Percentiles rank a stretch among this genome's conserved stretches.
Evolutionary conservation across 2,888 invertebrate species (phyloP).

Genomic region (Agrilus mali): DNA sequence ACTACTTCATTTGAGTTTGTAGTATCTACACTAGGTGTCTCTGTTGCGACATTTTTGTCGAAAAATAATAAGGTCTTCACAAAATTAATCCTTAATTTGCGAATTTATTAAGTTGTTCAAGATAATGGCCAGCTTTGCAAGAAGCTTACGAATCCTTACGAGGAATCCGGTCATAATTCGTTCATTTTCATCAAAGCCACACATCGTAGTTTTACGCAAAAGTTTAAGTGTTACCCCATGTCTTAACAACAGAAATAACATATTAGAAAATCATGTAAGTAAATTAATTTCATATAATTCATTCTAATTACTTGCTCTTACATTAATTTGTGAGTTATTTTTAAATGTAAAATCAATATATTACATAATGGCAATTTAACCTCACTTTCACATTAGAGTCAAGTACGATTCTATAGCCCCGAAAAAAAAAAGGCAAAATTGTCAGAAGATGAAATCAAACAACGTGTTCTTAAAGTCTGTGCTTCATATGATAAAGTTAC

Average conservation of each 20-base stretch:
- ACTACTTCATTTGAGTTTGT: too few relatives aligned
- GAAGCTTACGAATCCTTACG: slow-evolving; percentile 16
- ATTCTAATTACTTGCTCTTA: background rate
- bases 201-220: slow-evolving; percentile 15
- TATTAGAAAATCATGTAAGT: slow-evolving; percentile 20
- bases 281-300: background rate
- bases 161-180: slow-evolving; percentile 15
- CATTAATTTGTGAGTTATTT: too few relatives aligned
- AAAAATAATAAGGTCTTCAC: too few relatives aligned
- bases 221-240: slow-evolving; percentile 10
- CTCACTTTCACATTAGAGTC: slow-evolving; percentile 13
- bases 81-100: too few relatives aligned
- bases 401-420: slow-evolving; percentile 25
- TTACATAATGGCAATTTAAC: slow-evolving; percentile 12
- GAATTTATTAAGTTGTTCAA: background rate
- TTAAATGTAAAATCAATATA: background rate
- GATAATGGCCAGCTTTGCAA: slow-evolving; percentile 19
- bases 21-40: too few relatives aligned
- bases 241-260: slow-evolving; percentile 7
- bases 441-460: slow-evolving; percentile 53
- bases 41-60: too few relatives aligned
- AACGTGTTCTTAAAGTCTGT: slow-evolving; percentile 79
- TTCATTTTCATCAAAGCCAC: slow-evolving; percentile 15
- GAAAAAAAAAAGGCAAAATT: slow-evolving; percentile 37
- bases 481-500: slow-evolving; percentile 81